phyloP scores from a whole-genome alignment of 1,140 invertebrate species.

The Spodoptera litura region DNA sequence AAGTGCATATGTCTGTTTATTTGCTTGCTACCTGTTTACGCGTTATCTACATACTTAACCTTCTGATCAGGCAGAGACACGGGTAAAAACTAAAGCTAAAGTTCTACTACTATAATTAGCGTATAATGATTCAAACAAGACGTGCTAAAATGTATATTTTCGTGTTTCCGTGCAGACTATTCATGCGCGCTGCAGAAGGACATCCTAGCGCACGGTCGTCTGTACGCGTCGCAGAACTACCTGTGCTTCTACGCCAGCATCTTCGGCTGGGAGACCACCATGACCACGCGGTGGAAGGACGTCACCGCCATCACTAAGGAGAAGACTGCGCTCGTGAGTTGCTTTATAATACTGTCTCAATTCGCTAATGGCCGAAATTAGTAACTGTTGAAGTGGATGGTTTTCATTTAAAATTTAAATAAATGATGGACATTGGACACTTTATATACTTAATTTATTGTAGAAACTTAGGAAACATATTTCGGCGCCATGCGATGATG shows the following conservation, averaged over 20 bases:
- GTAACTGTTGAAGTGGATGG: too few relatives aligned
- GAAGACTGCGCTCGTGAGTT: constrained; percentile 86
- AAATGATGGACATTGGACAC: too few relatives aligned
- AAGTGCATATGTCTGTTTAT: too few relatives aligned
- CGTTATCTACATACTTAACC: too few relatives aligned
- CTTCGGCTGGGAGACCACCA: constrained; percentile 96
- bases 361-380: too few relatives aligned
- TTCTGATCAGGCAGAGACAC: neutral
- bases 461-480: too few relatives aligned
- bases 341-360: too few relatives aligned
- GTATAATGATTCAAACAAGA: neutral
- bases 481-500: too few relatives aligned
- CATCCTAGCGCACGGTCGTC: constrained; percentile 95
- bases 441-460: too few relatives aligned
- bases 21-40: too few relatives aligned
- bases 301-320: constrained; percentile 97
- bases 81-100: neutral
- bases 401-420: too few relatives aligned
- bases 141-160: neutral
- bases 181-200: constrained; percentile 98
- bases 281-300: constrained; percentile 94
- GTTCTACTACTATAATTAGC: neutral
- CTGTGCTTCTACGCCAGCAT: constrained; percentile 98
- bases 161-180: constrained; percentile 90
- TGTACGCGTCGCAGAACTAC: constrained; percentile 97